Conservation (phyloP, 1,140 invertebrate species). For the Aphaenogaster rudis region DNA sequence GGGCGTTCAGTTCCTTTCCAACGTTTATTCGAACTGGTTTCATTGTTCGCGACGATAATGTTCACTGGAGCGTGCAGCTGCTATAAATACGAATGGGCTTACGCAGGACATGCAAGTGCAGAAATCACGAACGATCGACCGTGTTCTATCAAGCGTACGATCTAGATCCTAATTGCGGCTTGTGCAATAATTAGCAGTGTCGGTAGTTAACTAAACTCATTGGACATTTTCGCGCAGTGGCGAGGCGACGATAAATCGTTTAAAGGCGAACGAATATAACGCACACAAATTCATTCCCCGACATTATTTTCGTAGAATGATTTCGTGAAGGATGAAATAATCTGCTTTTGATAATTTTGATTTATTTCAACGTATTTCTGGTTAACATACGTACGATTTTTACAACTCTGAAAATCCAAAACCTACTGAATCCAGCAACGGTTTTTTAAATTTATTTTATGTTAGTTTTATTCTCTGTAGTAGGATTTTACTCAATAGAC, state of each 20-base stretch:
- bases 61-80: slow-evolving; percentile 48
- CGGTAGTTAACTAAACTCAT: slow-evolving; percentile 61
- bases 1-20: slow-evolving; percentile 33
- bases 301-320: not conserved
- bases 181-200: slow-evolving; percentile 66
- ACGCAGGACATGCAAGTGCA: slow-evolving; percentile 58
- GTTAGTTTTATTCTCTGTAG: slow-evolving; percentile 1
- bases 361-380: slow-evolving; percentile 5
- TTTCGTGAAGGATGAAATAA: not conserved
- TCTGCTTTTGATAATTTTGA: not conserved
- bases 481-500: slow-evolving; percentile 24
- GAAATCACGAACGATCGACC: slow-evolving; percentile 69
- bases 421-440: not conserved
- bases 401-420: not conserved
- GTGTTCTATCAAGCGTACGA: slow-evolving; percentile 43
- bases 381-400: not conserved
- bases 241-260: slow-evolving; percentile 23
- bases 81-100: slow-evolving; percentile 64
- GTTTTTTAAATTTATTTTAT: not conserved
- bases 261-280: slow-evolving; percentile 4
- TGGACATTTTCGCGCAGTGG: slow-evolving; percentile 1
- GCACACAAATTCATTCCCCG: not conserved
- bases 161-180: slow-evolving; percentile 68
- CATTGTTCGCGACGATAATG: slow-evolving; percentile 68
- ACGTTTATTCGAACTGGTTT: slow-evolving; percentile 38